Evolutionary conservation across 2,888 invertebrate genomes (phyloP).

Genomic region (Drosophila vallismaia): DNA sequence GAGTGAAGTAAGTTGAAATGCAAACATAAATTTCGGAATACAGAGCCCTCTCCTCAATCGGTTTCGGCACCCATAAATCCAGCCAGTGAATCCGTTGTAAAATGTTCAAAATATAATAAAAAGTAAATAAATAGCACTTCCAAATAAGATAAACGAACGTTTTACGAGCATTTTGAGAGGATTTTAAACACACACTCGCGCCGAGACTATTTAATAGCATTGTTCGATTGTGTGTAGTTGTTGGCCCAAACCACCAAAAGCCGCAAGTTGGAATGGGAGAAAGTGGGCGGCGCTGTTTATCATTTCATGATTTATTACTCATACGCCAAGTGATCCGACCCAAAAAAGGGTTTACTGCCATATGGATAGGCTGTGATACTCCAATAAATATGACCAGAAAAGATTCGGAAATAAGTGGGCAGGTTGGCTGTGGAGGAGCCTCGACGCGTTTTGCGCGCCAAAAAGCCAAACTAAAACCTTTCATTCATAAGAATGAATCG

Average conservation of each 20-base stretch:
- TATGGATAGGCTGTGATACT: constrained; percentile 24
- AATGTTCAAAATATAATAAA: constrained; percentile 27
- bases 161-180: constrained; percentile 68
- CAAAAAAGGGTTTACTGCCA: constrained; percentile 39
- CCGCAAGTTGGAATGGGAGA: constrained; percentile 4
- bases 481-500: constrained; percentile 67
- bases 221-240: constrained; percentile 29
- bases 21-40: constrained; percentile 39
- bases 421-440: background rate
- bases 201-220: constrained; percentile 54
- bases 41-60: constrained; percentile 22
- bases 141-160: constrained; percentile 55
- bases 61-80: constrained; percentile 61
- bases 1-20: constrained; percentile 57
- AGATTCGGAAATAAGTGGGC: constrained; percentile 5
- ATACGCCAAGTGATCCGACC: constrained; percentile 44
- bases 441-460: constrained; percentile 20
- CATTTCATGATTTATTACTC: constrained; percentile 69
- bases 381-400: constrained; percentile 34
- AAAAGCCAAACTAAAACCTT: constrained; percentile 13
- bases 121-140: constrained; percentile 31
- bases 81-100: constrained; percentile 42
- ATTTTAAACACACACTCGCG: constrained; percentile 57
- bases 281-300: constrained; percentile 51
- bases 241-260: constrained; percentile 15